Evolutionary conservation across 1,140 invertebrate genomes (phyloP).

Genomic region (Pollicipes pollicipes): DNA sequence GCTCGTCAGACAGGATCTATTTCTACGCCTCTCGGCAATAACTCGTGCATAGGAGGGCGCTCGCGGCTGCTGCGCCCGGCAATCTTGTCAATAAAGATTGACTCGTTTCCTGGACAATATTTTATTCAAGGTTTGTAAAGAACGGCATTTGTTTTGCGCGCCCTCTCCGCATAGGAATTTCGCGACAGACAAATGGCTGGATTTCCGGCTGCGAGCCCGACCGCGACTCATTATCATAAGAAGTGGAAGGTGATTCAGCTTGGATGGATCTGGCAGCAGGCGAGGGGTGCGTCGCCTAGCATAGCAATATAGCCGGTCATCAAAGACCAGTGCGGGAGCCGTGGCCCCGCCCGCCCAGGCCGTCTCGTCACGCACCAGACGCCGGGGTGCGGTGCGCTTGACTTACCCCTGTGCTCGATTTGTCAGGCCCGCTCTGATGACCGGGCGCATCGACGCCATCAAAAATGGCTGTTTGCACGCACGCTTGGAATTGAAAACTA

Average conservation of each 20-base stretch:
- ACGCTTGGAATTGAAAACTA: no score
- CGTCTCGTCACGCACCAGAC: not conserved
- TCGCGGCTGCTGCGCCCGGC: not conserved
- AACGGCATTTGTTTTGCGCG: not conserved
- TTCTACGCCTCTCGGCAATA: not conserved
- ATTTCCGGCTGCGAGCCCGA: not conserved
- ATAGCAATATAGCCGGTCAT: not conserved
- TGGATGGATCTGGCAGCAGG: not conserved
- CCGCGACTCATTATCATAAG: not conserved
- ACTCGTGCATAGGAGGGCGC: not conserved
- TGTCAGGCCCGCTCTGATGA: no score
- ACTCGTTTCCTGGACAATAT: not conserved
- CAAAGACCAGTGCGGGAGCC: not conserved
- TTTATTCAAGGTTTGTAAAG: slow-evolving; percentile 1
- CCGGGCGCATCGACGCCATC: no score
- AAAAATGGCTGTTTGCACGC: no score
- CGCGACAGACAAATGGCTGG: not conserved
- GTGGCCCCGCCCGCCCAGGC: no score
- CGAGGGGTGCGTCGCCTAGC: not conserved
- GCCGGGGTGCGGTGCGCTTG: not conserved
- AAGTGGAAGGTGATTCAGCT: not conserved
- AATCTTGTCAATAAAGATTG: not conserved
- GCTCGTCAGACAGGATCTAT: not conserved
- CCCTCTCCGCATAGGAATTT: not conserved
- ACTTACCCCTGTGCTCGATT: no score